Conservation (phyloP, 2,113 vertebrate species). For the Cynocephalus volans region DNA sequence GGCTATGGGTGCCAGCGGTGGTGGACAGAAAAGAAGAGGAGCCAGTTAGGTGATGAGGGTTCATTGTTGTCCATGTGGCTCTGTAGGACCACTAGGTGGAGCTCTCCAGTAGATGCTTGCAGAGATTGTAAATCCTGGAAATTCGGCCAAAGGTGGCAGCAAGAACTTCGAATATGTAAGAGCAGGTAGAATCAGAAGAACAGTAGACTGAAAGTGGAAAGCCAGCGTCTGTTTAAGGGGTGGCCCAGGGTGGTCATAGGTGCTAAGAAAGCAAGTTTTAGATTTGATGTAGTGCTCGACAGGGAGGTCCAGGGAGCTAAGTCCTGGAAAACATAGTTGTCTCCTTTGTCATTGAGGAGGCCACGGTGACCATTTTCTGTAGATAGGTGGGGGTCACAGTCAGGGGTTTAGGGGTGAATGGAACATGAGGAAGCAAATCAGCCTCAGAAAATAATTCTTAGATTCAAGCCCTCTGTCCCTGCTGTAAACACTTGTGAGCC, state of each 20-base stretch:
- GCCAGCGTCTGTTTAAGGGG: background rate
- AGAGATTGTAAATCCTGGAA: rapidly evolving
- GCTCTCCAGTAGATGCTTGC: background rate
- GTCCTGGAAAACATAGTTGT: rapidly evolving
- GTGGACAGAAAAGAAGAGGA: background rate
- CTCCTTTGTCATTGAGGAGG: background rate
- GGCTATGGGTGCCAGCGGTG: background rate
- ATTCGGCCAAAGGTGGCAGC: rapidly evolving
- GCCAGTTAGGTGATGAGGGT: background rate
- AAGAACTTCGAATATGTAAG: rapidly evolving
- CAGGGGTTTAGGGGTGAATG: background rate
- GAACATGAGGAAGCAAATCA: background rate
- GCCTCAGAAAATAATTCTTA: background rate
- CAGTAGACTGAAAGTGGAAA: background rate
- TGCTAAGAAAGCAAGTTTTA: background rate
- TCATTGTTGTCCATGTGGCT: background rate
- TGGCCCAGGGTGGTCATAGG: background rate
- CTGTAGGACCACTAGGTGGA: conserved; percentile 59
- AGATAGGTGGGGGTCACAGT: background rate
- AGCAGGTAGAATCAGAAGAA: background rate
- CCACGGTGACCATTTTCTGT: background rate
- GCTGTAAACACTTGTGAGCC: background rate
- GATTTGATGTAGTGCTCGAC: background rate
- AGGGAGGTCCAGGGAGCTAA: background rate
- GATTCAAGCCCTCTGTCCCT: too few relatives aligned